phyloP scores from a whole-genome alignment of 2,113 vertebrate genomes.

The Falco punctatus region DNA sequence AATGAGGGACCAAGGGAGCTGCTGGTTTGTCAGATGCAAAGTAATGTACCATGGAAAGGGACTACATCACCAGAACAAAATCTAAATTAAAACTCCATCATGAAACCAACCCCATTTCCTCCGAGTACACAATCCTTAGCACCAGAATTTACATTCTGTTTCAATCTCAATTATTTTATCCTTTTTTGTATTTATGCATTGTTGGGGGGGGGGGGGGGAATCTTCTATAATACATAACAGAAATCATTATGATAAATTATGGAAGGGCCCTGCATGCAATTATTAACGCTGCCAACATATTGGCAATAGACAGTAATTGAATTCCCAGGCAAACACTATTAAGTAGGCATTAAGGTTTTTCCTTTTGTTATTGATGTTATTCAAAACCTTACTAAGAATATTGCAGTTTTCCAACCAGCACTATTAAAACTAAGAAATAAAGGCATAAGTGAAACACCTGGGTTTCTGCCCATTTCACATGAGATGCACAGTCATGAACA shows the following conservation, averaged over 20 bases:
- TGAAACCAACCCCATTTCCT: constrained; percentile 53
- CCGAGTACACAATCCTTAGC: constrained; percentile 18
- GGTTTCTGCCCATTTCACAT: neutral
- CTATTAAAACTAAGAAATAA: neutral
- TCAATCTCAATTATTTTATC: constrained; percentile 57
- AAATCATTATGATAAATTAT: constrained; percentile 66
- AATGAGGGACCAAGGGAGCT: constrained; percentile 41
- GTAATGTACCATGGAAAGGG: constrained; percentile 47
- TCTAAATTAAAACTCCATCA: constrained; percentile 64
- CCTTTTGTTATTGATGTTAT: neutral
- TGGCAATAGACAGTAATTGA: constrained; percentile 48
- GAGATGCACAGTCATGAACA: neutral
- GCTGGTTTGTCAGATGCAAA: constrained; percentile 36
- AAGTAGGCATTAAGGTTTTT: constrained; percentile 31
- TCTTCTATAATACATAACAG: constrained; percentile 37
- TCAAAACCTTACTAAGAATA: neutral
- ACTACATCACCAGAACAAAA: constrained; percentile 43
- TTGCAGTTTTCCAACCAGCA: neutral
- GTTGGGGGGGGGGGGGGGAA: neutral
- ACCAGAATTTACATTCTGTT: constrained; percentile 47
- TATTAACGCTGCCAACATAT: constrained; percentile 54
- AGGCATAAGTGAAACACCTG: neutral
- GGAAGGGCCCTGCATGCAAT: constrained; percentile 35
- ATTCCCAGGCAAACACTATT: neutral
- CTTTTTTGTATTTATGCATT: neutral